Evolutionary conservation across 2,113 vertebrate species (phyloP), one percentile per base, ranked within the genome.

Genomic region (Aegithalos caudatus): DNA sequence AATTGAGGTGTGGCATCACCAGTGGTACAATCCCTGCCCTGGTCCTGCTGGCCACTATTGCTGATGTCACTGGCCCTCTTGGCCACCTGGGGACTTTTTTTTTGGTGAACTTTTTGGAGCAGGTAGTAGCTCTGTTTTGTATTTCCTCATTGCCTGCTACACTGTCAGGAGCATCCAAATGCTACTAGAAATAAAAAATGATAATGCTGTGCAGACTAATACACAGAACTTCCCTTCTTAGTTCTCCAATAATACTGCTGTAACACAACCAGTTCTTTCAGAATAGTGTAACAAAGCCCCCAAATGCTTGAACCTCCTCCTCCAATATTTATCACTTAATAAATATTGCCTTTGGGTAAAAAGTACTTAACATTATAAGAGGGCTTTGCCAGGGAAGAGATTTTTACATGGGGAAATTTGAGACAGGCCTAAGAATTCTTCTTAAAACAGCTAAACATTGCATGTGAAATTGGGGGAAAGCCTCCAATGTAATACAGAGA

Each of bases 1-100:
- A 53, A 28, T 21, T 0, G 0, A 25, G 1, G 1, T 66, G 38
- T 9, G 1, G 6, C 44, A 1, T 28, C 67, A 44, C 8, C 27
- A 23, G 3, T 45, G 10, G 20, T 0, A 45, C 13, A 35, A 22
- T 53, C 54, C 0, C 9, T 67, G n/a, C 9, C n/a, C n/a, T 27
- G 11, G 2, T 35, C 14, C 38, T 40, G 29, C 54, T 67, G 53
- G 29, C 24, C n/a, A 40, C 29, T 12, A 3, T 7, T 47, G 1
- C 47, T 38, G 13, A 38, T 38, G 19, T 13, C 61, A 16, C 2
- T 66, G 3, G 15, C 31, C 33, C 66, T 22, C 28, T 65, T 73
- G 24, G 27, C 29, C n/a, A 47, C n/a, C 12, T 12, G 29, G 24
- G 6, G 16, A 31, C 40, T 31, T 11, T 51, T 78, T 78, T 66